phyloP scores from a whole-genome alignment of 2,113 vertebrate species.

The Tiliqua scincoides region DNA sequence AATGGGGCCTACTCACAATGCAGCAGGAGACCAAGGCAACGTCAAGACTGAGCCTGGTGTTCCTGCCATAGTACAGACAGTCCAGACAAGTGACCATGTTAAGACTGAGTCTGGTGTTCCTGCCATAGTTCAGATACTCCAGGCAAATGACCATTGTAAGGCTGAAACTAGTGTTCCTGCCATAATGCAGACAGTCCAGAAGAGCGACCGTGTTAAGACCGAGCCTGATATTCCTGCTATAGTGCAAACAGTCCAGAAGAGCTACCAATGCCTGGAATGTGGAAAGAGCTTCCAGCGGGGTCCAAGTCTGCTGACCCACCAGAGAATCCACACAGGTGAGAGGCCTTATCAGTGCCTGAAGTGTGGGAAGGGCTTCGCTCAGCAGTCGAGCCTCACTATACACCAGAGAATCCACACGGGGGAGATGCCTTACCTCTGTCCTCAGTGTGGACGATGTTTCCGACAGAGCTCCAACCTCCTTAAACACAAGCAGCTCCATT shows the following conservation, averaged over 20 bases:
- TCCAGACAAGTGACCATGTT: neutral
- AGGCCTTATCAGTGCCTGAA: slow-evolving; percentile 8
- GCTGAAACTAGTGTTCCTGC: neutral
- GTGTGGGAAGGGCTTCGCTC: slow-evolving; percentile 3
- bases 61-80: neutral
- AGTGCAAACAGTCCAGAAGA: neutral
- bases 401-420: slow-evolving; percentile 20
- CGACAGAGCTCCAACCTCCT: slow-evolving; percentile 31
- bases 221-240: neutral
- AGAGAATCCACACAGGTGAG: slow-evolving; percentile 25
- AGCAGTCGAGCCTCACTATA: slow-evolving; percentile 24
- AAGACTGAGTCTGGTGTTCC: too few species aligned
- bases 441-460: slow-evolving; percentile 1
- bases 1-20: neutral
- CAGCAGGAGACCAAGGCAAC: neutral
- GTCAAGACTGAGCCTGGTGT: neutral
- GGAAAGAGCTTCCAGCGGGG: slow-evolving; percentile 15
- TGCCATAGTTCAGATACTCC: too few species aligned
- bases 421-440: slow-evolving; percentile 12
- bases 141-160: too few species aligned
- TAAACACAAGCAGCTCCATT: slow-evolving; percentile 14
- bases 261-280: slow-evolving; percentile 11
- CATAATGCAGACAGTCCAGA: neutral
- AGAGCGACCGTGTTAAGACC: neutral
- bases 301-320: neutral